phyloP scores from a whole-genome alignment of 2,797 vertebrate species.

The Oreochromis grahami region DNA sequence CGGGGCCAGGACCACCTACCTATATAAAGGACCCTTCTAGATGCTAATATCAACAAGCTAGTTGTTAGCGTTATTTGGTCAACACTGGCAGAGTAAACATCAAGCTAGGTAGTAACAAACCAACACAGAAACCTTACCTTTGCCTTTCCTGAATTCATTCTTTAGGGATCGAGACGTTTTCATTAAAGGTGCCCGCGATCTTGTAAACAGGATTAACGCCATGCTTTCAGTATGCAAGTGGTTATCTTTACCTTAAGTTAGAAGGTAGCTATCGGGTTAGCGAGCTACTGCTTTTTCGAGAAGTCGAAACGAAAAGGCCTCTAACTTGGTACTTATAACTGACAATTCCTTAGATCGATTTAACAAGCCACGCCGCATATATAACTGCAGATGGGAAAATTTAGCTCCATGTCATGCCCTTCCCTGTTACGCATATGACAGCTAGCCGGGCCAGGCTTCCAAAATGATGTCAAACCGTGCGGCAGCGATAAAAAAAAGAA shows the following conservation, averaged over 20 bases:
- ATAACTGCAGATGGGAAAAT: not conserved
- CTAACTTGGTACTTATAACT: not conserved
- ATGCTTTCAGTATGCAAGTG: conserved; percentile 48
- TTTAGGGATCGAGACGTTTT: conserved; percentile 77
- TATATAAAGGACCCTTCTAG: not conserved
- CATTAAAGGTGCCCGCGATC: conserved; percentile 71
- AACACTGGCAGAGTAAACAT: not conserved
- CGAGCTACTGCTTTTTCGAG: not conserved
- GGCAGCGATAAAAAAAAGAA: not conserved
- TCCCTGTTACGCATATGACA: conserved; percentile 37
- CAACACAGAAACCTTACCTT: conserved; percentile 25
- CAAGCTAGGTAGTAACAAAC: not conserved
- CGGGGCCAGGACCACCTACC: not conserved
- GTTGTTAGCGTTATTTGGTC: not conserved
- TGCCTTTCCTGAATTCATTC: conserved; percentile 74
- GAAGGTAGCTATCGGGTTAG: conserved; percentile 10
- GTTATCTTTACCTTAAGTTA: not conserved
- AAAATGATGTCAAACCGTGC: conserved; percentile 42
- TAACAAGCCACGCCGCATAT: not conserved
- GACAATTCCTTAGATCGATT: not conserved
- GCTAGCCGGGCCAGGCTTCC: conserved; percentile 4
- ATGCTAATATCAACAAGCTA: conserved; percentile 11
- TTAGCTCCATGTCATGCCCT: conserved; percentile 63
- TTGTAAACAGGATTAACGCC: conserved; percentile 81
- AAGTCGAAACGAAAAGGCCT: not conserved